These are phyloP conservation scores for Spinus olivaceus DNA, from an alignment of 2,797 vertebrate species.

Conservation along the genomic window DNA sequence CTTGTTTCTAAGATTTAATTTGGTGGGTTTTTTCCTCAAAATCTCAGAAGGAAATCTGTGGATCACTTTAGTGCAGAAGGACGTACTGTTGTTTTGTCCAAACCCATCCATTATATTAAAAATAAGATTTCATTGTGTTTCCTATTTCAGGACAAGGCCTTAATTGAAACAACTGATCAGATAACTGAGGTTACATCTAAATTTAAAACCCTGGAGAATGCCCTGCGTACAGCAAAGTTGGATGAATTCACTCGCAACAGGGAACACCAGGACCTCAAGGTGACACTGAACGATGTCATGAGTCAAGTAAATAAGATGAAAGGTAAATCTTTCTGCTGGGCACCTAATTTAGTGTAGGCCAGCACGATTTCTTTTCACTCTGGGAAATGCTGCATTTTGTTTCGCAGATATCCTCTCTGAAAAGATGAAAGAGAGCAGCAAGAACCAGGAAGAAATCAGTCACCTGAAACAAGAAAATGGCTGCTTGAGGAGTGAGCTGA, in stretches of 20 bases:
- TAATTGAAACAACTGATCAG: slow-evolving; percentile 80
- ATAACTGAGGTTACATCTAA: slow-evolving; percentile 77
- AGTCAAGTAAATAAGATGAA: slow-evolving; percentile 75
- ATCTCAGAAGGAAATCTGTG: not conserved
- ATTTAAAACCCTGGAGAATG: slow-evolving; percentile 74
- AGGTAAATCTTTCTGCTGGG: slow-evolving; percentile 72
- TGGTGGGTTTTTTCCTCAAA: accelerated
- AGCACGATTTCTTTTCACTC: not conserved
- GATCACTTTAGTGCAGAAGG: not conserved
- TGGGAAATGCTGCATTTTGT: not conserved
- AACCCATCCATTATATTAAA: not conserved
- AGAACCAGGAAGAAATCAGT: slow-evolving; percentile 85
- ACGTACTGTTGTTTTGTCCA: not conserved
- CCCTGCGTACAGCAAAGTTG: slow-evolving; percentile 63
- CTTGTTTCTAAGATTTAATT: not conserved
- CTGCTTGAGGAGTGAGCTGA: slow-evolving; percentile 78
- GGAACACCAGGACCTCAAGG: slow-evolving; percentile 78
- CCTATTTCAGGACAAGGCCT: slow-evolving; percentile 80
- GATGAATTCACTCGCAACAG: slow-evolving; percentile 71
- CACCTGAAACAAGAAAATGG: slow-evolving; percentile 84
- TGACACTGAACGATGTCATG: slow-evolving; percentile 70
- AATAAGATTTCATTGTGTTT: not conserved
- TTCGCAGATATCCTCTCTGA: slow-evolving; percentile 77
- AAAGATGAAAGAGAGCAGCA: slow-evolving; percentile 81
- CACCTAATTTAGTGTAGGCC: not conserved